A percentile compares a stretch with the other conserved stretches of the same genome.
phyloP scores from a whole-genome alignment of 2,113 vertebrate genomes.

The Cranoglanis bouderius region DNA sequence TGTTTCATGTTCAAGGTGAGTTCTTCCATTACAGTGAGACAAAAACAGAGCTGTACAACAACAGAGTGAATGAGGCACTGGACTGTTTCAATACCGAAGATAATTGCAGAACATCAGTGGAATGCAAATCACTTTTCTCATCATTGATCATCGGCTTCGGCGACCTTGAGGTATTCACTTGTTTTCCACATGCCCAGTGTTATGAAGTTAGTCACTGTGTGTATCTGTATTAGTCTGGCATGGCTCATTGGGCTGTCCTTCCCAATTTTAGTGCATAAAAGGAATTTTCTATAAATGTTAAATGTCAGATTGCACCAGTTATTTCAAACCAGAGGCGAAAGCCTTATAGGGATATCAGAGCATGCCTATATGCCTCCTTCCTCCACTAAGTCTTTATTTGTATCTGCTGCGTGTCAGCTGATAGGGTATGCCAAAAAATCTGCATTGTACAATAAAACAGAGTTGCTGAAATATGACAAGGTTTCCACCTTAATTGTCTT shows the following conservation, averaged over 20 bases:
- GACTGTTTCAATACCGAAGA: neutral
- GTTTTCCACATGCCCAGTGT: neutral
- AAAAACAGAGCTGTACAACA: neutral
- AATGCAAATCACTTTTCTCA: slow-evolving; percentile 19
- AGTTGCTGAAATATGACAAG: neutral
- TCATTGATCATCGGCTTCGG: neutral
- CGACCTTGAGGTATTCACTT: neutral
- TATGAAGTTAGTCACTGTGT: neutral
- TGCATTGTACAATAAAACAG: slow-evolving; percentile 28
- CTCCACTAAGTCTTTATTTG: slow-evolving; percentile 6
- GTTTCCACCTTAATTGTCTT: neutral
- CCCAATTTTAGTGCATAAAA: neutral
- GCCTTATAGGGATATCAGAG: neutral
- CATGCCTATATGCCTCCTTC: neutral
- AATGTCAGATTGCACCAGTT: neutral
- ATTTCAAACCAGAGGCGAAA: neutral
- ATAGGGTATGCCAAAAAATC: neutral
- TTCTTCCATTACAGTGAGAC: neutral
- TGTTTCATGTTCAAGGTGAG: neutral
- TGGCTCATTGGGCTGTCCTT: neutral
- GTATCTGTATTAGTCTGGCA: neutral
- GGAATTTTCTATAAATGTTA: neutral
- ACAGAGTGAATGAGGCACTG: neutral
- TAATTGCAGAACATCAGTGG: slow-evolving; percentile 2
- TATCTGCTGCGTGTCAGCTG: neutral